Percentiles rank a stretch among this genome's conserved stretches.
phyloP scores from a whole-genome alignment of 2,888 invertebrate genomes.

The Crematogaster levior region DNA sequence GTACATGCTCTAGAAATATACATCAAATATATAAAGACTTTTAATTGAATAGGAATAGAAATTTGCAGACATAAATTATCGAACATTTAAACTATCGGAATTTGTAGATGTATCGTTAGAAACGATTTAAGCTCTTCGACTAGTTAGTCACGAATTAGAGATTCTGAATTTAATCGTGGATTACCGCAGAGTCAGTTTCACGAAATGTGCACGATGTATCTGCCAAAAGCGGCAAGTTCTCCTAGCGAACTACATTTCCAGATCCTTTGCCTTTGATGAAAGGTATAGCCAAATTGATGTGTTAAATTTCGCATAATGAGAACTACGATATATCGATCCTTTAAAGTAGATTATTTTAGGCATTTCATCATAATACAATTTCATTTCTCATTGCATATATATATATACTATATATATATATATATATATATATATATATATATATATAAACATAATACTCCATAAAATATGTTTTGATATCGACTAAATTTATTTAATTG shows the following conservation, averaged over 20 bases:
- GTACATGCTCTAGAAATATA: not conserved
- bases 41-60: not conserved
- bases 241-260: conserved; percentile 25
- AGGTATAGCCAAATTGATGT: conserved; percentile 37
- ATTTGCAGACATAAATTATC: conserved; percentile 14
- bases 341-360: not conserved
- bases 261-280: conserved; percentile 56
- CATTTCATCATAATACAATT: not conserved
- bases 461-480: not conserved
- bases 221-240: conserved; percentile 59
- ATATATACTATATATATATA: too few relatives aligned
- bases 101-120: conserved; percentile 36
- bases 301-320: conserved; percentile 41
- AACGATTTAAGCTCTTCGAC: conserved; percentile 50
- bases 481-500: not conserved
- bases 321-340: conserved; percentile 17
- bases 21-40: not conserved
- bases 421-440: too few relatives aligned
- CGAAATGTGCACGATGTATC: conserved; percentile 44
- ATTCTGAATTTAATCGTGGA: conserved; percentile 67
- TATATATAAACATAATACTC: not conserved
- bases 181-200: conserved; percentile 62
- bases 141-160: conserved; percentile 57
- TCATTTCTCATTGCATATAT: not conserved
- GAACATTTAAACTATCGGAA: conserved; percentile 32